Base-by-base conservation (phyloP, 2,888 invertebrate genomes). In the Meganola albula region DNA sequence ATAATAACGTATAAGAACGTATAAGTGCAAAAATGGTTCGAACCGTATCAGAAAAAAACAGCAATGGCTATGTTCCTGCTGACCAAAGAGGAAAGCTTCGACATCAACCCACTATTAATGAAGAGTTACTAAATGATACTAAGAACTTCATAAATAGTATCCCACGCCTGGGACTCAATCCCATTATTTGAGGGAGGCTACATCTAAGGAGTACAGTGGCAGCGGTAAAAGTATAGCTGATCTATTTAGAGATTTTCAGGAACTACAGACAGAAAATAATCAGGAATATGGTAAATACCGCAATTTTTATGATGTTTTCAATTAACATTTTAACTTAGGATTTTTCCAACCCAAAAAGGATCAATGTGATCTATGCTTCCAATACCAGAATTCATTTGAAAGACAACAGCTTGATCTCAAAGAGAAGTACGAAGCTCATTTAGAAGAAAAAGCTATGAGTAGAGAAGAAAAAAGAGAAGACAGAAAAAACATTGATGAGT, bases 301-400 rank as follows among this genome's bases (percentile, higher is more conserved):
- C 23, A 34, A 29, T 14, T 47, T 36, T 29, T 34, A 40, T 18
- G 28, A 36, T 21, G 23, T 41, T 18, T 48, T 48, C 34, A 48
- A 26, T 8, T 30, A 12, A 8, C 22, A 39, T 23, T 48, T 44
- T 30, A 50, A 53, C 18, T 5, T 50, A 16, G 27, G 37, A n/a
- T 50, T 49, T 43, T 45, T 26, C 23, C 40, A 41, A 27, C 48
- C 49, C 4, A 46, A 32, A 46, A 46, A 43, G 28, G 43, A 43
- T 27, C 40, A 35, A 31, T 43, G 43, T 16, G 40, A 43, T 30
- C 31, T 38, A 22, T 43, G 43, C 23, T n/a, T 40, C 10, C 33
- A 37, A 22, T 44, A 27, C 21, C 20, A 31, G 7, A 39, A 34
- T 26, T 36, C 37, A 14, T 32, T 23, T 32, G 34, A 27, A 11